Percentiles rank a stretch among this genome's conserved stretches.
Conservation (phyloP, 2,888 invertebrate species). For the Drosophila leonis region DNA sequence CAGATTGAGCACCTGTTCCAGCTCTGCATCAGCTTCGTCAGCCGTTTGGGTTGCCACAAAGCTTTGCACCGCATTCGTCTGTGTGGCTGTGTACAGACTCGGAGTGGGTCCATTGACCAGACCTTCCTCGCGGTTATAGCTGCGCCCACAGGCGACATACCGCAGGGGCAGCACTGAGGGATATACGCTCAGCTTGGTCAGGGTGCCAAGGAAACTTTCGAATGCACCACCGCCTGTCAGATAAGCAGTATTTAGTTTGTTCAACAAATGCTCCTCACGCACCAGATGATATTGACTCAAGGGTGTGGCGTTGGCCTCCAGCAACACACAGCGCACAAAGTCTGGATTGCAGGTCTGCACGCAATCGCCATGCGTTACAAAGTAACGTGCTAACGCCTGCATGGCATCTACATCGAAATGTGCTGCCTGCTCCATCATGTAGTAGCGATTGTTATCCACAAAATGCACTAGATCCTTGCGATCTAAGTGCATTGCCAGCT, state of each 20-base stretch:
- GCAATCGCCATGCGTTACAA: slow-evolving; percentile 86
- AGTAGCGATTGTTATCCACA: slow-evolving; percentile 86
- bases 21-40: slow-evolving; percentile 86
- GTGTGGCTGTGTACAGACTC: slow-evolving; percentile 88
- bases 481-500: slow-evolving; percentile 79
- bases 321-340: slow-evolving; percentile 90
- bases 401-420: slow-evolving; percentile 88
- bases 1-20: slow-evolving; percentile 87
- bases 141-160: slow-evolving; percentile 90
- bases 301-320: slow-evolving; percentile 89
- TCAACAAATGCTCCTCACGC: slow-evolving; percentile 86
- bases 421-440: slow-evolving; percentile 90
- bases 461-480: slow-evolving; percentile 80
- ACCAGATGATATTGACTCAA: slow-evolving; percentile 88
- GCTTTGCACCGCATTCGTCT: slow-evolving; percentile 89
- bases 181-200: slow-evolving; percentile 88
- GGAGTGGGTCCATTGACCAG: slow-evolving; percentile 74
- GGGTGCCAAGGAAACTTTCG: slow-evolving; percentile 89
- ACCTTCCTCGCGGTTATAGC: slow-evolving; percentile 86
- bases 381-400: slow-evolving; percentile 79
- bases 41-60: slow-evolving; percentile 87
- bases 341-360: slow-evolving; percentile 91
- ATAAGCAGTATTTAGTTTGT: slow-evolving; percentile 88
- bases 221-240: slow-evolving; percentile 92
- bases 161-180: slow-evolving; percentile 89